Evolutionary conservation across 2,888 invertebrate species (phyloP).

Genomic region (Patella caerulea): DNA sequence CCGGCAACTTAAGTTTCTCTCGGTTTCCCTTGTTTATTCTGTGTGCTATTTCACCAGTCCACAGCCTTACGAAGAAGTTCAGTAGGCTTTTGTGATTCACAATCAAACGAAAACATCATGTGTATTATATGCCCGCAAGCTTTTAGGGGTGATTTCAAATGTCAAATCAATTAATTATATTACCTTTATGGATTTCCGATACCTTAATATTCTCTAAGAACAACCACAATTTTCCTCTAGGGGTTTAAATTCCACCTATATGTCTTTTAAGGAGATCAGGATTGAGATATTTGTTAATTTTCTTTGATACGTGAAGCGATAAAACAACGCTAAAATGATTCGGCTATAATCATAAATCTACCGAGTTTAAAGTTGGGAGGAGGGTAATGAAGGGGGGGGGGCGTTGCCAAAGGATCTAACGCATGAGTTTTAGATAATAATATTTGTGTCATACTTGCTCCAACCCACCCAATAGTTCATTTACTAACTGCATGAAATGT

Average conservation of each 20-base stretch:
- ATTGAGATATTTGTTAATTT: too few relatives aligned
- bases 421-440: too few relatives aligned
- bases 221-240: background rate
- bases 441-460: too few relatives aligned
- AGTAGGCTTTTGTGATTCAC: background rate
- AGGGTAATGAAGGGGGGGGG: too few relatives aligned
- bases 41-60: background rate
- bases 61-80: background rate
- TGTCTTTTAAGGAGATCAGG: too few relatives aligned
- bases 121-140: background rate
- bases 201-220: conserved; percentile 3
- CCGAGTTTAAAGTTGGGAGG: too few relatives aligned
- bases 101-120: background rate
- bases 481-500: too few relatives aligned
- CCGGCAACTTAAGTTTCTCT: background rate
- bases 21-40: background rate
- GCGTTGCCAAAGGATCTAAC: too few relatives aligned
- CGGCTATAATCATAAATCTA: too few relatives aligned
- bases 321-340: too few relatives aligned
- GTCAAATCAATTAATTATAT: conserved; percentile 10
- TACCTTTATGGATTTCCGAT: conserved; percentile 9
- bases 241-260: background rate
- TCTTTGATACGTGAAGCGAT: too few relatives aligned
- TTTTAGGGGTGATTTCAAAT: conserved; percentile 7
- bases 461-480: too few relatives aligned